phyloP scores from a whole-genome alignment of 1,140 invertebrate genomes.

The Lucilia sericata region DNA sequence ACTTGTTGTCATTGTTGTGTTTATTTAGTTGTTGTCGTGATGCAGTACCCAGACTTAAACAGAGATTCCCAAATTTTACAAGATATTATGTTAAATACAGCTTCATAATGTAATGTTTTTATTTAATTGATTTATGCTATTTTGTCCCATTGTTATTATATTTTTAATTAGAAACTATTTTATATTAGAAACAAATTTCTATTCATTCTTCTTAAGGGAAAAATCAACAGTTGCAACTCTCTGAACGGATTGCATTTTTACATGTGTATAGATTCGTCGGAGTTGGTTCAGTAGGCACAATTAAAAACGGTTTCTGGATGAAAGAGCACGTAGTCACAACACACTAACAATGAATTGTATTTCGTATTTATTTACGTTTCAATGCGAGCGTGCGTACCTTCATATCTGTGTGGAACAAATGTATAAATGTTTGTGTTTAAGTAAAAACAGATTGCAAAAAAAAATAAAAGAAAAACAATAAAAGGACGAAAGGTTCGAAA shows the following conservation, averaged over 20 bases:
- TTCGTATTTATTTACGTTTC: neutral
- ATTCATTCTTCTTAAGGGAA: too few relatives aligned
- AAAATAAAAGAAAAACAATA: neutral
- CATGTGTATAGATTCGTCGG: neutral
- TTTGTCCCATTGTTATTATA: too few relatives aligned
- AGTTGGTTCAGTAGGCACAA: constrained; percentile 41
- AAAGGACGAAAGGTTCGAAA: neutral
- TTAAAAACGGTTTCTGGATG: constrained; percentile 44
- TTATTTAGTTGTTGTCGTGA: neutral
- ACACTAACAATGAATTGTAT: constrained; percentile 37
- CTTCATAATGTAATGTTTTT: neutral
- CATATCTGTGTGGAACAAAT: neutral
- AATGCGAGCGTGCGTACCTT: neutral
- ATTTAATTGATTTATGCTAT: neutral
- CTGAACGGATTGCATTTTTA: neutral
- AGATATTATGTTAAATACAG: neutral
- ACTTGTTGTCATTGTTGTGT: constrained; percentile 37
- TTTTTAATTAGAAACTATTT: too few relatives aligned
- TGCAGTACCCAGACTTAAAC: neutral
- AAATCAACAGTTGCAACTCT: neutral
- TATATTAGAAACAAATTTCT: too few relatives aligned
- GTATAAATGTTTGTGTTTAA: neutral
- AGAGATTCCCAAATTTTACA: neutral
- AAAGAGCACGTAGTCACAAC: constrained; percentile 42
- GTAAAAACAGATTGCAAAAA: constrained; percentile 1